Evolutionary conservation across 1,140 invertebrate species (phyloP).

Genomic region (Polypedilum vanderplanki): DNA sequence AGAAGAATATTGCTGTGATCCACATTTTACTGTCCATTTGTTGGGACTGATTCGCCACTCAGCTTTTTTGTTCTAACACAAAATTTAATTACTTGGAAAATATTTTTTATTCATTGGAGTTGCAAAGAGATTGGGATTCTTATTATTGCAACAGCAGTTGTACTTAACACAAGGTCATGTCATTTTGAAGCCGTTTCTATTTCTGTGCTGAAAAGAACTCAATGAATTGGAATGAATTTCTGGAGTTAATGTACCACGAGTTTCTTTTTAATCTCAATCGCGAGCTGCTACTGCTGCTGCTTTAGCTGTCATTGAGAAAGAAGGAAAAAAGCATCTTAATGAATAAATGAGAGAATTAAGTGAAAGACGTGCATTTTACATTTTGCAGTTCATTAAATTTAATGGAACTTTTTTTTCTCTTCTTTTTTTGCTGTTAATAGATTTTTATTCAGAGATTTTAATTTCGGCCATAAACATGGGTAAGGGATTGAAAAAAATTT

Average conservation of each 20-base stretch:
- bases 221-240: slow-evolving; percentile 24
- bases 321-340: neutral
- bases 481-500: slow-evolving; percentile 3
- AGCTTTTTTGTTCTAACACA: slow-evolving; percentile 5
- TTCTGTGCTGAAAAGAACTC: neutral
- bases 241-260: slow-evolving; percentile 23
- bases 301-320: neutral
- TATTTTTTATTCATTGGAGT: neutral
- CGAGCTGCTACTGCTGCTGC: neutral
- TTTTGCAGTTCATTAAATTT: slow-evolving; percentile 28
- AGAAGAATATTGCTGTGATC: neutral
- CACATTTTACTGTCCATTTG: slow-evolving; percentile 17
- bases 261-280: slow-evolving; percentile 5
- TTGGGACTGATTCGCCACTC: neutral
- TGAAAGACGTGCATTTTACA: slow-evolving; percentile 25
- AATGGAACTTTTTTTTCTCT: slow-evolving; percentile 21
- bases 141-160: neutral
- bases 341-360: neutral
- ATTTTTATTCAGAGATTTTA: neutral
- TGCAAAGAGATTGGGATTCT: neutral
- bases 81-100: slow-evolving; percentile 28
- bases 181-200: neutral
- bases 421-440: slow-evolving; percentile 8
- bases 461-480: neutral
- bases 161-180: neutral